Base-by-base conservation (phyloP, 2,797 vertebrate genomes). In the Discoglossus pictus region DNA sequence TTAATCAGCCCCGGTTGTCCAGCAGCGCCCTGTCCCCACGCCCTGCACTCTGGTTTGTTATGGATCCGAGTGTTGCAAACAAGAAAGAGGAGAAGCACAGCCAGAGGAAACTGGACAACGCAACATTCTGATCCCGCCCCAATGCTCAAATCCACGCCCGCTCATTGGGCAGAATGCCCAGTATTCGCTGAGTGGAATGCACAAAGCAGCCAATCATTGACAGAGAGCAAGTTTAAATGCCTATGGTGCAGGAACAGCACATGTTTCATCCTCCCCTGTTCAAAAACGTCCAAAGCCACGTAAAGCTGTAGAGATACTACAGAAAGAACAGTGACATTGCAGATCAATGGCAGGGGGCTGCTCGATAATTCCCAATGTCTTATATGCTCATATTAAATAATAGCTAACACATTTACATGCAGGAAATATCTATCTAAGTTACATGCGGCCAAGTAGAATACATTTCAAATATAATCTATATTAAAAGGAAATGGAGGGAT, bases 161-260 rank as follows among this genome's bases (percentile, higher is more conserved):
- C 18, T 42, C 16, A 63, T 70, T 70, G 59, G 67, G 1, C 8
- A 6, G 6, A n/a, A 4, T 24, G 9, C 21, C 51, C 42, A 60
- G 51, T 50, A 51, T 61, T 51, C 56, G 51, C 21, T 18, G 8
- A 50, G 42, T 40, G 67, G 67, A 63, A 70, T 70, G 67, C 67
- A 43, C 6, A 2, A 4, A 16, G 1, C 24, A 7, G 31, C 67
- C 59, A 70, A 70, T 70, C 23, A 35, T 0, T 20, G 21, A 31
- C 2, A 6, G 17, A 1, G 1, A 2, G 17, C 1, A 56, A 63
- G 67, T 70, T 70, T 70, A 70, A 70, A 70, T 70, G 52, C 4
- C 60, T 60, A 0, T 1, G 8, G 15, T 43, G 12, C 4, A 13
- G 44, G 12, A 35, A 27, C 12, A 51, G 35, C 16, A 38, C 11